These are phyloP conservation scores for Mimachlamys varia DNA, from an alignment of 2,888 invertebrate genomes.

Conservation along the genomic window DNA sequence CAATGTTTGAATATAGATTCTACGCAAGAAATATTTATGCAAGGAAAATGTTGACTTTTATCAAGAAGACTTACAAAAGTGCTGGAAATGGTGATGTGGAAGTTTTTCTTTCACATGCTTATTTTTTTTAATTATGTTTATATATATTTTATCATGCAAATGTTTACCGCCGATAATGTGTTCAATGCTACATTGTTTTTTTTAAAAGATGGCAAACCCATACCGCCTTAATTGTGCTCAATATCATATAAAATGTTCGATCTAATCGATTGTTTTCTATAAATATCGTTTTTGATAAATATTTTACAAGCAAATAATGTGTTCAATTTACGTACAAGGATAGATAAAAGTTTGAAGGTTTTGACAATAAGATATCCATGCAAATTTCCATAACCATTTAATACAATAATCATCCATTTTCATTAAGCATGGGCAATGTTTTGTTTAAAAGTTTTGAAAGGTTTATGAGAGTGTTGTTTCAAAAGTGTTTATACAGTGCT, in stretches of 20 bases:
- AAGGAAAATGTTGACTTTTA: slow-evolving; percentile 1
- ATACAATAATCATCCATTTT: background rate
- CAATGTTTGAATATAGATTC: background rate
- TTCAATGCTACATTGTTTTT: background rate
- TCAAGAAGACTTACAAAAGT: background rate
- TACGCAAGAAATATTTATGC: slow-evolving; percentile 1
- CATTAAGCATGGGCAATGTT: background rate
- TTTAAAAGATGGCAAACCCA: background rate
- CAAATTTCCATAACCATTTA: background rate
- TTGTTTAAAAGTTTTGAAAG: background rate
- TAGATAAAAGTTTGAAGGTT: background rate
- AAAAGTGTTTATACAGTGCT: background rate
- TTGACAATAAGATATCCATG: background rate
- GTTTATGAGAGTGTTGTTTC: background rate
- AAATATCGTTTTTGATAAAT: background rate
- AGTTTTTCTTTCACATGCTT: background rate
- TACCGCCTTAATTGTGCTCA: background rate
- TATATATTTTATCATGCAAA: slow-evolving; percentile 23
- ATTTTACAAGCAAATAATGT: background rate
- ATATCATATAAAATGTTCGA: background rate
- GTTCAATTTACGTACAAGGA: background rate
- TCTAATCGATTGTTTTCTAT: background rate
- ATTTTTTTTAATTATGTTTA: background rate
- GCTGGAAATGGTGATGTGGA: background rate
- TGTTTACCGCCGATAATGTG: slow-evolving; percentile 15